Evolutionary conservation across 1,140 invertebrate species (phyloP).

Genomic region (Stegodyphus dumicola): DNA sequence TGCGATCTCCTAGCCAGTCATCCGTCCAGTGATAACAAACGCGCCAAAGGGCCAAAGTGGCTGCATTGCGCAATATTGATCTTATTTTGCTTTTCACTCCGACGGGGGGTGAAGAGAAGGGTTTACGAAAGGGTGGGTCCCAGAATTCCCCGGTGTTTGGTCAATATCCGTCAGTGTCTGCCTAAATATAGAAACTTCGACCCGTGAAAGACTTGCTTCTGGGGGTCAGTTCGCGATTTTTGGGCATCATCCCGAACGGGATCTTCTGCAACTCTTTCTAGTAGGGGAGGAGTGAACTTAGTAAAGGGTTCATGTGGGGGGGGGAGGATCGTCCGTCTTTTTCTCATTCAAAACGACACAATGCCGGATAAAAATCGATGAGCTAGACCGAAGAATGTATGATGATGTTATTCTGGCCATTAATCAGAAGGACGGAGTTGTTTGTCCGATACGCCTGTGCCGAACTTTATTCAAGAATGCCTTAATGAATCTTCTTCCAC

Average conservation of each 20-base stretch:
- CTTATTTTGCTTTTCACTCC: slow-evolving; percentile 39
- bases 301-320: not conserved
- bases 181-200: slow-evolving; percentile 61
- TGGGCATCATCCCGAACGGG: slow-evolving; percentile 30
- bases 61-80: slow-evolving; percentile 61
- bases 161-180: slow-evolving; percentile 53
- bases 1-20: slow-evolving; percentile 38
- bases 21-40: slow-evolving; percentile 55
- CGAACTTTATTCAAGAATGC: slow-evolving; percentile 35
- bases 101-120: not conserved
- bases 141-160: slow-evolving; percentile 43
- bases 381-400: slow-evolving; percentile 39
- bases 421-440: slow-evolving; percentile 44
- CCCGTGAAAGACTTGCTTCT: not conserved
- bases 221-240: not conserved
- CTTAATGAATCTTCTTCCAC: slow-evolving; percentile 46
- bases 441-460: slow-evolving; percentile 51
- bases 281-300: not conserved
- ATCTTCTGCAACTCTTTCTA: not conserved
- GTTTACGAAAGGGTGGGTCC: slow-evolving; percentile 6
- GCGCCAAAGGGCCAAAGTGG: slow-evolving; percentile 40
- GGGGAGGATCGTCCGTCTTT: not conserved
- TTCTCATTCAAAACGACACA: slow-evolving; percentile 43
- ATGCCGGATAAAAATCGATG: slow-evolving; percentile 46
- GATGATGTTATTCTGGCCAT: slow-evolving; percentile 59